These are phyloP conservation scores for Plecturocebus donacophilus DNA, from an alignment of 2,113 vertebrate species.

Conservation along the genomic window DNA sequence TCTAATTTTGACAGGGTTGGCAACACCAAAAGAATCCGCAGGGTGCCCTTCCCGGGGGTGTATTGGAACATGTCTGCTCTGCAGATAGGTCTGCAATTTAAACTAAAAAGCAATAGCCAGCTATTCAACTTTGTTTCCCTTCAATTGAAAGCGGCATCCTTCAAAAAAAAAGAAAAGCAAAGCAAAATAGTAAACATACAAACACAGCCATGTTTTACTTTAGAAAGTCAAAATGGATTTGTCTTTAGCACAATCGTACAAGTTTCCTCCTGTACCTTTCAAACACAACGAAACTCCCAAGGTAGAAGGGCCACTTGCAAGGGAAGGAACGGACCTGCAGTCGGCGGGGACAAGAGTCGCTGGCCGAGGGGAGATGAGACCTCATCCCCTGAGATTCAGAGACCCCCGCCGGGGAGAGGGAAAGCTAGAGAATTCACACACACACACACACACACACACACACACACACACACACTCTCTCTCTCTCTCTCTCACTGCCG, in stretches of 20 bases:
- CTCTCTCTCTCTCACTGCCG: rapidly evolving
- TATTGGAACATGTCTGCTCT: neutral
- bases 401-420: neutral
- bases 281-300: neutral
- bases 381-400: neutral
- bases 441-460: neutral
- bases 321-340: neutral
- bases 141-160: neutral
- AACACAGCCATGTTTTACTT: neutral
- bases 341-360: neutral
- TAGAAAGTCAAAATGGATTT: neutral
- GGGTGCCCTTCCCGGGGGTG: conserved; percentile 20
- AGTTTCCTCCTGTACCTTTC: neutral
- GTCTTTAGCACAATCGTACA: neutral
- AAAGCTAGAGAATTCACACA: neutral
- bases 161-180: neutral
- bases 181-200: neutral
- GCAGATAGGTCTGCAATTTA: neutral
- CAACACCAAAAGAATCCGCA: conserved; percentile 51
- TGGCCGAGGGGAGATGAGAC: neutral
- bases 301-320: neutral
- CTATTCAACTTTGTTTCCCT: neutral
- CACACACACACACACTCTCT: no score
- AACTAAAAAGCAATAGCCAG: neutral
- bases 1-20: conserved; percentile 60